Base-by-base conservation (phyloP, 2,113 vertebrate species). In the Paracanthobrama guichenoti region DNA sequence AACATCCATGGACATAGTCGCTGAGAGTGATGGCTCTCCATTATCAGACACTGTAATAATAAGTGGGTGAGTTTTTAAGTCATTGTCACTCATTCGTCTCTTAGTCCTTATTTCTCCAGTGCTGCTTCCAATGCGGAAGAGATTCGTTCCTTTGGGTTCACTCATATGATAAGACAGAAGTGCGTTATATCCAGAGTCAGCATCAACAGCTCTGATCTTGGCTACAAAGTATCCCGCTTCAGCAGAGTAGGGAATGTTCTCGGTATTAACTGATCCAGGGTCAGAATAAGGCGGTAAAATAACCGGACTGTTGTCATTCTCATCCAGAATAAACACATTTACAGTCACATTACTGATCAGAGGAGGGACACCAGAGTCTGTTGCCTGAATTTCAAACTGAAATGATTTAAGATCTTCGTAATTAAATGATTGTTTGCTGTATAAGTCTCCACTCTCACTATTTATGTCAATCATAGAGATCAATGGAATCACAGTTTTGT, bases 241-340 rank as follows among this genome's bases (percentile, higher is more conserved):
- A 85, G 94, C 94, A 88, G 93, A 93, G 80, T 91, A 89, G 46
- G 94, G 91, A 75, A 95, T 91, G n/a, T 91, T 87, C 87, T 95
- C 95, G 92, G 89, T 2, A 93, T 91, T 69, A 89, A 1, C 0
- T 89, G 94, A 86, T 50, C 93, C 94, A 0, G 94, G 93, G 78
- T 89, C 91, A 79, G 89, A 88, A 77, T 67, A 88, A 2, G 94
- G 95, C 60, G 94, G 93, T 55, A 95, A 53, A 79, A 87, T 59
- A n/a, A 81, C 86, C 0, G 86, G 86, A n/a, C 91, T 89, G 26
- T 95, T 96, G 90, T 95, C 95, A 44, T 96, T 96, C 88, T 91
- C 92, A 28, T 86, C 81, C 0, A 12, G 20, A 2, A 87, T 78
- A 35, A 69, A 83, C 4, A 84, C 81, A 11, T 83, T 85, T 48